phyloP scores from a whole-genome alignment of 2,113 vertebrate species.

The Trichechus manatus region DNA sequence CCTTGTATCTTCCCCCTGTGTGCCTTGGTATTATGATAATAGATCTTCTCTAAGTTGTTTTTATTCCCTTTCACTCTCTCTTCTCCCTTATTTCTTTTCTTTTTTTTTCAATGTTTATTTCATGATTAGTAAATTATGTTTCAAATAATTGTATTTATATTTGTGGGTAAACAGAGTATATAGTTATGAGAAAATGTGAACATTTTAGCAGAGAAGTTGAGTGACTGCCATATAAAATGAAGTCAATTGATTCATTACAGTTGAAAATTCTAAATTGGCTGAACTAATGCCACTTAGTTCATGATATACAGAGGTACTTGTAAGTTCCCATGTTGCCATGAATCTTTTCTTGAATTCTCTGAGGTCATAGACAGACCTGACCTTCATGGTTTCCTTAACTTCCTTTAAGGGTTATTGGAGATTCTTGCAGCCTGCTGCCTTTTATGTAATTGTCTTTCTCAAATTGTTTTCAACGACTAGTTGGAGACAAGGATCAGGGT shows the following conservation, averaged over 20 bases:
- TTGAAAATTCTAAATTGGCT: not conserved
- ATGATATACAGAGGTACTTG: not conserved
- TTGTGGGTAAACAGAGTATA: not conserved
- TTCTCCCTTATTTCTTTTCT: not conserved
- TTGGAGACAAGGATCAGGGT: not conserved
- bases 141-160: not conserved
- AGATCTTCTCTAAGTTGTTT: not conserved
- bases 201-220: not conserved
- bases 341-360: not conserved
- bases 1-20: not conserved
- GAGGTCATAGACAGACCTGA: not conserved
- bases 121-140: not conserved
- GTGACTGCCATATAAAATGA: conserved; percentile 3
- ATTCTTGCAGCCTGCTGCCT: not conserved
- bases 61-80: not conserved
- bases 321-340: not conserved
- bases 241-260: not conserved
- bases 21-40: not conserved
- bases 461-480: not conserved
- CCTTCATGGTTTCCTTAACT: not conserved
- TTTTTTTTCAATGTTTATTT: not conserved
- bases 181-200: not conserved
- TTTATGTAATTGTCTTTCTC: not conserved
- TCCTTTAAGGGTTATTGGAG: not conserved
- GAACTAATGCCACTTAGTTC: not conserved